Percentiles rank a stretch among this genome's conserved stretches.
These are phyloP conservation scores for Eledone cirrhosa DNA, from an alignment of 2,888 invertebrate species.

Conservation along the genomic window DNA sequence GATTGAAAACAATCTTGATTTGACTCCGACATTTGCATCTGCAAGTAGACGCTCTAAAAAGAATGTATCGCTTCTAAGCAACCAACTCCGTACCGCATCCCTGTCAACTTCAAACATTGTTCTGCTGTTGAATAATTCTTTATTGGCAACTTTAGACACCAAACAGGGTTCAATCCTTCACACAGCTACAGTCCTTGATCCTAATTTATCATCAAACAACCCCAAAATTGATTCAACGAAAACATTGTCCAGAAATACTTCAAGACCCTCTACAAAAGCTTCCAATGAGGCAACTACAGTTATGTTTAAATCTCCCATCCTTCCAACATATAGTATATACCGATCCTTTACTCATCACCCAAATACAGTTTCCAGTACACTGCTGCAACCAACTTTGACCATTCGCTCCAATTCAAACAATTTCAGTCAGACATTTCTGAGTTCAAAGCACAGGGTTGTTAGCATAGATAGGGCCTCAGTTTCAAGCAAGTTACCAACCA, in stretches of 20 bases:
- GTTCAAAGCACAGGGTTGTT: too few relatives aligned
- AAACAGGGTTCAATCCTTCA: too few relatives aligned
- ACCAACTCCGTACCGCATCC: neutral
- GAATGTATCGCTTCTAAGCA: neutral
- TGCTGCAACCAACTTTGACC: too few relatives aligned
- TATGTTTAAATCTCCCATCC: neutral
- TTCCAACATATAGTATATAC: too few relatives aligned
- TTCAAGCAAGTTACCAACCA: too few relatives aligned
- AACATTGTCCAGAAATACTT: neutral
- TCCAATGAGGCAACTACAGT: neutral
- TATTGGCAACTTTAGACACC: neutral
- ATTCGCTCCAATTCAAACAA: too few relatives aligned
- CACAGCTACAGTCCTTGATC: neutral
- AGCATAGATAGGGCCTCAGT: too few relatives aligned
- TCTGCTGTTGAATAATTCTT: slow-evolving; percentile 3
- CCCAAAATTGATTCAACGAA: neutral
- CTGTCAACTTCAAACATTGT: neutral
- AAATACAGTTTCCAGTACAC: neutral
- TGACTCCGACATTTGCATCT: neutral
- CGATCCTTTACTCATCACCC: too few relatives aligned
- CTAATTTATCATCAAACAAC: neutral
- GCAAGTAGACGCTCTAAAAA: neutral
- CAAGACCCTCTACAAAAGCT: neutral
- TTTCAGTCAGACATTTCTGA: too few relatives aligned
- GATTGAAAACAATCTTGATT: neutral